Base-by-base conservation (phyloP, 2,113 vertebrate genomes). In the Archocentrus centrarchus region DNA sequence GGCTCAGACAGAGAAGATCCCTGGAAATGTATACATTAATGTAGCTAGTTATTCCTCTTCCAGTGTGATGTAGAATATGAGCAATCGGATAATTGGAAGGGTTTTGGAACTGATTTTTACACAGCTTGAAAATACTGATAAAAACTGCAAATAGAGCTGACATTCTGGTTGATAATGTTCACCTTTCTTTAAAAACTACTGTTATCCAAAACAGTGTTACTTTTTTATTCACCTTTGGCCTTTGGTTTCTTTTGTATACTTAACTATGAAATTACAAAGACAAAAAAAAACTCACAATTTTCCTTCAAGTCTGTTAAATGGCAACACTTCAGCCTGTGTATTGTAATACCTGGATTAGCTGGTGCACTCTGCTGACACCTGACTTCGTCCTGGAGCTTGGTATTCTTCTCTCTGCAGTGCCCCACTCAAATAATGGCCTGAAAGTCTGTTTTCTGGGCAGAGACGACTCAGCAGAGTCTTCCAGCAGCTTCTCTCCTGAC, bases 351-450 rank as follows among this genome's bases (percentile, higher is more conserved):
- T 91, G 84, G 64, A 47, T 57, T 66, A 70, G 81, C 27, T 64
- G 62, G 22, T 59, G 61, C 11, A 59, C n/a, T 55, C 13, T 3
- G 3, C 17, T 82, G 50, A 35, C 24, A 6, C 85, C 77, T 27
- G 83, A 7, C 32, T 75, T 68, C 9, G 7, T 9, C 13, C 17
- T 59, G 17, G 59, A 62, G 47, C 35, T 80, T n/a, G 32, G 44
- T 1, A 30, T 14, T 58, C 76, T 75, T 53, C 41, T 92, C 80
- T 86, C 66, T 10, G 78, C 9, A 2, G 0, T 10, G 32, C 10
- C 82, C 93, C 93, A 94, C 83, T 96, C 95, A 95, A 96, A 96
- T 78, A 94, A 86, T 55, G 94, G 93, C 84, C 91, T 95, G 93
- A 80, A 92, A 82, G 80, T 94, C 89, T 59, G 88, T 44, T 89